A percentile compares a stretch with the other conserved stretches of the same genome.
These are phyloP conservation scores for Eumacrocentrus americanus DNA, from an alignment of 2,888 invertebrate species.

Conservation along the genomic window DNA sequence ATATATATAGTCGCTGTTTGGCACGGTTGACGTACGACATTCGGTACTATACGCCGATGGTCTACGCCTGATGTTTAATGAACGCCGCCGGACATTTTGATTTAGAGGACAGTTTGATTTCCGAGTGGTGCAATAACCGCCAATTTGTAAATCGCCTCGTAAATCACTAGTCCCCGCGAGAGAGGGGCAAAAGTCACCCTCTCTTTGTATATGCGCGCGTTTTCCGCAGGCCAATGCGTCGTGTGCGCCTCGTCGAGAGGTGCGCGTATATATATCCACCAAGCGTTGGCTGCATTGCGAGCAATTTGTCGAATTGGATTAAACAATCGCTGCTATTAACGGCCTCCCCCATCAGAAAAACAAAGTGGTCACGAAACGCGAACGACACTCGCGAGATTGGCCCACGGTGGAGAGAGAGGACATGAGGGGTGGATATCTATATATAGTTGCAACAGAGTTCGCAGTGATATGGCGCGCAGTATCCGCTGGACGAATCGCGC, in stretches of 20 bases:
- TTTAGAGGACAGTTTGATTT: conserved; percentile 60
- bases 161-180: conserved; percentile 47
- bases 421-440: background rate
- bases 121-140: conserved; percentile 59
- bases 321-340: conserved; percentile 44
- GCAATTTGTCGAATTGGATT: conserved; percentile 50
- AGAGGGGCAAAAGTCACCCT: conserved; percentile 5
- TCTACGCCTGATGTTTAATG: conserved; percentile 58
- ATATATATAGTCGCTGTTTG: background rate
- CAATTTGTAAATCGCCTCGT: conserved; percentile 62
- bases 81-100: conserved; percentile 58
- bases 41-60: conserved; percentile 22
- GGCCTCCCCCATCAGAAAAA: conserved; percentile 25
- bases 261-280: background rate
- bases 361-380: conserved; percentile 18
- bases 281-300: conserved; percentile 13
- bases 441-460: background rate
- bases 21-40: conserved; percentile 36
- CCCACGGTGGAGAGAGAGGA: background rate
- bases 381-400: conserved; percentile 29
- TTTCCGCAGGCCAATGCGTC: conserved; percentile 33
- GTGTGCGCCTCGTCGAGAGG: background rate
- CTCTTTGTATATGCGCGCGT: conserved; percentile 15
- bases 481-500: background rate
- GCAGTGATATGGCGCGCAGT: too few species aligned